A percentile compares a stretch with the other conserved stretches of the same genome.
These are phyloP conservation scores for Caretta caretta DNA, from an alignment of 2,113 vertebrate species.

Conservation along the genomic window DNA sequence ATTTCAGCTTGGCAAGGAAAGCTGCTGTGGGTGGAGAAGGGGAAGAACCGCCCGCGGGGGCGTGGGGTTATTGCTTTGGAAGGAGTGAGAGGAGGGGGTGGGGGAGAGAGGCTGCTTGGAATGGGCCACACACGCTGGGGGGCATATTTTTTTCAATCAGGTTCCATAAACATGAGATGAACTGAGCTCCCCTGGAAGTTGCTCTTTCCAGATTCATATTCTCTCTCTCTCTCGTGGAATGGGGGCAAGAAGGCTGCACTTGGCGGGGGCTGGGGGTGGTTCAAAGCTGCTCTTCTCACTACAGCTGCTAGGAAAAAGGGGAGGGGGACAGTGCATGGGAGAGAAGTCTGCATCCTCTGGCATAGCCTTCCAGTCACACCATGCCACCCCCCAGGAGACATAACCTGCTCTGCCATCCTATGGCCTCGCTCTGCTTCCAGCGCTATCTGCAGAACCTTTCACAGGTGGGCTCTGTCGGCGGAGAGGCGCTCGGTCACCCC, in stretches of 20 bases:
- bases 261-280: no score
- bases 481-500: background rate
- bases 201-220: background rate
- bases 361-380: fast-evolving
- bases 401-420: fast-evolving
- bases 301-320: background rate
- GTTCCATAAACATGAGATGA: background rate
- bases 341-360: background rate
- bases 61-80: no score
- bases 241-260: fast-evolving
- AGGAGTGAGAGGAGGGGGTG: background rate
- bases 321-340: fast-evolving
- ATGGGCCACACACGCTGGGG: background rate
- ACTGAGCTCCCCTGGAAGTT: background rate
- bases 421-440: background rate
- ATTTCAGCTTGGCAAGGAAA: background rate
- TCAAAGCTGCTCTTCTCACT: background rate
- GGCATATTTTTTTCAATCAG: background rate
- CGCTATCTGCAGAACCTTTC: background rate
- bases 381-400: fast-evolving
- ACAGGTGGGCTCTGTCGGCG: background rate
- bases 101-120: background rate
- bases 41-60: no score
- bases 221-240: no score
- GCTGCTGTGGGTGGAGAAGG: background rate